Evolutionary conservation across 2,113 vertebrate species (phyloP), one percentile per base, ranked within the genome.

Genomic region (Misgurnus anguillicaudatus): DNA sequence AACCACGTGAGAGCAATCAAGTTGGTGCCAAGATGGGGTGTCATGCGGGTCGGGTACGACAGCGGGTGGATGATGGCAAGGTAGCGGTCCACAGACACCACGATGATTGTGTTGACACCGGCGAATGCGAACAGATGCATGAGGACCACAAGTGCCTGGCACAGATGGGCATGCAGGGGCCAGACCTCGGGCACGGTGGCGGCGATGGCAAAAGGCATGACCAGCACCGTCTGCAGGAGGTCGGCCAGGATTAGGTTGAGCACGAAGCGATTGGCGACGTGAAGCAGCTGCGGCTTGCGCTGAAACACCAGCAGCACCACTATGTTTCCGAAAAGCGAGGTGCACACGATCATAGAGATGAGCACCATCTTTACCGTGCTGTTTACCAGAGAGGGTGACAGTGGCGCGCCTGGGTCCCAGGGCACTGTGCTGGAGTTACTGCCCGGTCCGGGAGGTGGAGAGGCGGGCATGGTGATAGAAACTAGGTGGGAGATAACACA

Each of bases 121-220:
- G 95, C 90, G 4, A 96, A 97, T 2, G 95, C 94, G 13, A 97
- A 96, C 19, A 96, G 91, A 87, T 96, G 95, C 90, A 95, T 95
- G 73, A 95, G 93, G 85, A 94, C 94, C 80, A 96, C 93, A 74
- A 95, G 86, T 6, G 92, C 93, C 6, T 93, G 94, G 86, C 95
- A 97, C 69, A 95, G 89, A 1, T 92, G 89, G 2, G 84, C 86
- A 67, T 94, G 93, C 84, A 95, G 87, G n/a, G 94, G 94, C 93
- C 94, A 95, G 71, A 95, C 91, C 8, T 90, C 84, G 1, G 95
- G 94, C 68, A 94, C 73, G 0, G 94, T 91, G n/a, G 91, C 92
- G 1, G 93, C 93, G 60, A 96, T 93, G 79, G 94, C 94, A 79
- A 95, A 95, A 48, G 95, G 95, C 90, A 95, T 95, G 79, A 96